Evolutionary conservation across 1,140 invertebrate species (phyloP), one percentile per base, ranked within the genome.

Genomic region (Thalassaphorura encarpata): DNA sequence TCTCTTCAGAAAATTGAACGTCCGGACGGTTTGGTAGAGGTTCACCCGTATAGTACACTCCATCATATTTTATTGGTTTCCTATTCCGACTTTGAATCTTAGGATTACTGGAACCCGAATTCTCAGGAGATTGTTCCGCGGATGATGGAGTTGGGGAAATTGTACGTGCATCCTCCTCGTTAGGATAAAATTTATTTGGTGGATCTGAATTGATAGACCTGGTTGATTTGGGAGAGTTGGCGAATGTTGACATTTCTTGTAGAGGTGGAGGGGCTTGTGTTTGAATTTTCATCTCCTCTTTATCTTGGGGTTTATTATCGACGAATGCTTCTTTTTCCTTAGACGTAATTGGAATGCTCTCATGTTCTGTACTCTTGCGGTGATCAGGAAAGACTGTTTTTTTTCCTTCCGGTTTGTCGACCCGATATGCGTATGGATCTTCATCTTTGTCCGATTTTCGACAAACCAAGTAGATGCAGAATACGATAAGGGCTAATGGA

Each of bases 41-140:
- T 75, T 90, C 87, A 67, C 87, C 76, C 13, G 87, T 90, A 60
- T 80, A 74, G 72, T 90, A 90, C 56, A 81, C 80, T 67, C 79
- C 81, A 67, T 89, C 85, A 69, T 88, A 89, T 1, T 16, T 26
- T 72, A 47, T 18, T 54, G 50, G 23, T 3, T 40, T 52, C 40
- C 40, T 26, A 31, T 23, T 45, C 26, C 29, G 49, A 47, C 8
- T 53, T 43, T 23, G 28, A 11, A 31, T 19, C 5, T n/a, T 21
- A 26, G 54, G 48, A 40, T 52, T 24, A 24, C 28, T 29, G 5
- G 47, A 31, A 19, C 26, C 19, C 4, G 33, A 8, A 26, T 47
- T 21, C 6, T 33, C 11, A 19, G 48, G 26, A 27, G 41, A 23
- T n/a, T n/a, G n/a, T n/a, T n/a, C n/a, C n/a, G n/a, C n/a, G 45